Percentiles rank a stretch among this genome's conserved stretches.
These are phyloP conservation scores for Actinopyga echinites DNA, from an alignment of 53 echinoderm and acorn worm genomes.

Conservation along the genomic window DNA sequence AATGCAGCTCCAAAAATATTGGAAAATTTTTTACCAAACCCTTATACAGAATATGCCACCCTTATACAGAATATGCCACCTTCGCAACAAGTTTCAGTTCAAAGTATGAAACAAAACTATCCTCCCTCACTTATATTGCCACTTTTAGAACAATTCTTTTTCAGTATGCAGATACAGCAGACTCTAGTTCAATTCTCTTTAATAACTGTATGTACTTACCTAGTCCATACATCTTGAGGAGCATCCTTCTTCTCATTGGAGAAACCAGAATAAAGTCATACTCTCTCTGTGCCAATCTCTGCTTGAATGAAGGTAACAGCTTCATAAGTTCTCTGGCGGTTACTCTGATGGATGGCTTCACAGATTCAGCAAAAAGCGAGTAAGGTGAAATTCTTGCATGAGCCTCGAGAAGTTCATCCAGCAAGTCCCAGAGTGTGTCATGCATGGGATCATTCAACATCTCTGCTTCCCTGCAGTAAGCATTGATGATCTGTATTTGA, in stretches of 20 bases:
- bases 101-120: too few species aligned
- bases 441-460: conserved; percentile 84
- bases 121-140: too few species aligned
- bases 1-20: too few species aligned
- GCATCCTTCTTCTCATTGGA: conserved; percentile 83
- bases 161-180: too few species aligned
- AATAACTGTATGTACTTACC: conserved; percentile 65
- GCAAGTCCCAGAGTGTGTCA: conserved; percentile 93
- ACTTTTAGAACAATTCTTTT: too few species aligned
- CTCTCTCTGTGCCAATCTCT: conserved; percentile 90
- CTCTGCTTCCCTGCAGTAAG: conserved; percentile 96
- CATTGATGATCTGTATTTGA: conserved; percentile 98
- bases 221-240: conserved; percentile 91
- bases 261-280: conserved; percentile 96
- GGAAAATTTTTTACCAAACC: too few species aligned
- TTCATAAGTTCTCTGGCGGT: conserved; percentile 90
- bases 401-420: conserved; percentile 97
- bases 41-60: too few species aligned
- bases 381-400: conserved; percentile 81
- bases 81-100: too few species aligned
- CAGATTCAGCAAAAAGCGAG: conserved; percentile 88
- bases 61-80: too few species aligned
- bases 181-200: too few species aligned
- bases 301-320: conserved; percentile 91
- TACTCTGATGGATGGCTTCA: conserved; percentile 85